Conservation (phyloP, 2,797 vertebrate genomes). For the Micromesistius poutassou region DNA sequence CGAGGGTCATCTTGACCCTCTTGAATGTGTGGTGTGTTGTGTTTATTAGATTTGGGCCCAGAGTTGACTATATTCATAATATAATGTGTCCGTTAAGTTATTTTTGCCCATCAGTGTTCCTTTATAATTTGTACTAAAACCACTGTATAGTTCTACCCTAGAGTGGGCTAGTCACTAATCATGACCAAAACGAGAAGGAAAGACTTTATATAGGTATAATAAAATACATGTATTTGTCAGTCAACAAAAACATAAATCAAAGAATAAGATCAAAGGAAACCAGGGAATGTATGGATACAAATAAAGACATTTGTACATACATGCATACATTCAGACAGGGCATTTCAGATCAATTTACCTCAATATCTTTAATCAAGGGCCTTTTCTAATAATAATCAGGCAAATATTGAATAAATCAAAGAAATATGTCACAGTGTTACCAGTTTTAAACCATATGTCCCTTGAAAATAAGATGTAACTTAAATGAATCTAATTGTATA, state of each 20-base stretch:
- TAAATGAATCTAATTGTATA: background rate
- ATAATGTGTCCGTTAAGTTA: too few relatives aligned
- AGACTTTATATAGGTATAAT: constrained; percentile 2
- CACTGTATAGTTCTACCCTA: too few relatives aligned
- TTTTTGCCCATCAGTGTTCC: too few relatives aligned
- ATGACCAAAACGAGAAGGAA: too few relatives aligned
- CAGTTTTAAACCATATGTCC: constrained; percentile 14
- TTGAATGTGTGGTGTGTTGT: too few relatives aligned
- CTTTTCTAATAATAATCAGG: background rate
- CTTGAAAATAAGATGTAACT: background rate
- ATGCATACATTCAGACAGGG: background rate
- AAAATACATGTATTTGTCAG: constrained; percentile 17
- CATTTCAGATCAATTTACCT: background rate
- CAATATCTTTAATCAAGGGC: background rate
- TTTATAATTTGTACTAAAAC: too few relatives aligned
- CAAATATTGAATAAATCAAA: constrained; percentile 1
- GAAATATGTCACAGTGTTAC: constrained; percentile 8
- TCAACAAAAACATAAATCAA: constrained; percentile 10
- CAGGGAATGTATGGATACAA: constrained; percentile 17
- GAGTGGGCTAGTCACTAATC: too few relatives aligned
- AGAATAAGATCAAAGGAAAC: background rate
- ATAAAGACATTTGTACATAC: background rate
- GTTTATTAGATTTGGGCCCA: too few relatives aligned
- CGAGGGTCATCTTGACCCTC: too few relatives aligned
- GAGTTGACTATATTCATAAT: too few relatives aligned